Evolutionary conservation across 2,113 vertebrate species (phyloP).

Genomic region (Apus apus): DNA sequence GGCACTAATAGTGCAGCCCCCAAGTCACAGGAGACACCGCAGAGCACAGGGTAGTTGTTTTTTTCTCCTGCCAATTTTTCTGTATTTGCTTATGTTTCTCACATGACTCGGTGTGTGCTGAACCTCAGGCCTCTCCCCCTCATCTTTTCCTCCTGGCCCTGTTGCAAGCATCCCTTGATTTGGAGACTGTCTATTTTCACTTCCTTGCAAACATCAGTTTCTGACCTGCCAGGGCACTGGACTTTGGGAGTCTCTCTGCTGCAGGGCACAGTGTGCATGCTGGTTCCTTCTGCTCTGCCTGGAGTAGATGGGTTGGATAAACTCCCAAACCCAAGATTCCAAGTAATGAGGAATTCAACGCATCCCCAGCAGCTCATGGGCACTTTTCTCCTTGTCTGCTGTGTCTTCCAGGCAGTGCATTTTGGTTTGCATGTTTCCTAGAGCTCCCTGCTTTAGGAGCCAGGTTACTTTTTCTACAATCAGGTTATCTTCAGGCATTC

Average conservation of each 20-base stretch:
- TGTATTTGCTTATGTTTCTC: not conserved
- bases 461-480: rapidly evolving
- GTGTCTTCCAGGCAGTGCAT: not conserved
- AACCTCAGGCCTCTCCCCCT: not conserved
- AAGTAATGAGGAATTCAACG: not conserved
- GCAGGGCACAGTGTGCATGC: rapidly evolving
- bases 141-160: not conserved
- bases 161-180: not conserved
- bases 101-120: rapidly evolving
- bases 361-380: not conserved
- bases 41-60: not conserved
- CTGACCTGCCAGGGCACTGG: rapidly evolving
- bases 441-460: not conserved
- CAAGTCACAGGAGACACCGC: not conserved
- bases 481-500: not conserved
- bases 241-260: not conserved
- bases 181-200: not conserved
- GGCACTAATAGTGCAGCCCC: not conserved
- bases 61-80: not conserved
- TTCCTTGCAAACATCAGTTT: not conserved
- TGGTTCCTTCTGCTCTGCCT: not conserved
- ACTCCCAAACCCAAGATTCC: not conserved
- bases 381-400: not conserved
- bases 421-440: not conserved
- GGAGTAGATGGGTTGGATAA: not conserved